Percentiles rank a stretch among this genome's conserved stretches.
These are phyloP conservation scores for Myzus persicae DNA, from an alignment of 1,140 invertebrate genomes.

Conservation along the genomic window DNA sequence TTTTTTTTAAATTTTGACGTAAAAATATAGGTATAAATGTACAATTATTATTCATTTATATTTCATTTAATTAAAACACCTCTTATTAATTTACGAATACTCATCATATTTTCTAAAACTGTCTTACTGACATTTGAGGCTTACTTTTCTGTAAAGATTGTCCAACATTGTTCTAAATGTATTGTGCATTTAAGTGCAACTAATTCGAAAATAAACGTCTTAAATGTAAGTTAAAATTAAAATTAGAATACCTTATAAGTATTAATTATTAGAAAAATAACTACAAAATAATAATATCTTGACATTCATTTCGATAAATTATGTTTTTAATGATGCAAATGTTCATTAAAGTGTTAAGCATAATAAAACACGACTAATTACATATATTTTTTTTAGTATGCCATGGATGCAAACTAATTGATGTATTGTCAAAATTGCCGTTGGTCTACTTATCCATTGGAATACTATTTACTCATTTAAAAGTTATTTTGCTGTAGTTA, in stretches of 20 bases:
- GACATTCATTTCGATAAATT: constrained; percentile 41
- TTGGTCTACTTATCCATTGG: constrained; percentile 42
- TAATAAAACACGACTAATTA: constrained; percentile 46
- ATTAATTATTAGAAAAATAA: constrained; percentile 26
- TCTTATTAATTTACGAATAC: background rate
- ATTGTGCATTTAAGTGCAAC: background rate
- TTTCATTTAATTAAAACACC: too few species aligned
- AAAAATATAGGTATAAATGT: too few species aligned
- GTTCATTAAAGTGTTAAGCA: constrained; percentile 52
- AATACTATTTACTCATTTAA: constrained; percentile 14
- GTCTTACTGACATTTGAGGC: background rate
- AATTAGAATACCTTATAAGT: constrained; percentile 12
- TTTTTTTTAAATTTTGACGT: too few species aligned
- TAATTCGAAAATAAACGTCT: constrained; percentile 4
- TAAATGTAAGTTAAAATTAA: background rate
- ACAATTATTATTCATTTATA: too few species aligned
- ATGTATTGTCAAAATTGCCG: background rate
- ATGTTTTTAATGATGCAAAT: constrained; percentile 36
- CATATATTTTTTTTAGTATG: background rate
- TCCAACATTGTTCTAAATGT: background rate
- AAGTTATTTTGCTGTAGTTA: constrained; percentile 11
- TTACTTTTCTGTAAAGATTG: background rate
- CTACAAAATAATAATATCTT: background rate
- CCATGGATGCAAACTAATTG: constrained; percentile 1
- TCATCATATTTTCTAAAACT: background rate